A percentile compares a stretch with the other conserved stretches of the same genome.
Evolutionary conservation across 2,797 vertebrate species (phyloP).

Genomic region (Caiman crocodilus): DNA sequence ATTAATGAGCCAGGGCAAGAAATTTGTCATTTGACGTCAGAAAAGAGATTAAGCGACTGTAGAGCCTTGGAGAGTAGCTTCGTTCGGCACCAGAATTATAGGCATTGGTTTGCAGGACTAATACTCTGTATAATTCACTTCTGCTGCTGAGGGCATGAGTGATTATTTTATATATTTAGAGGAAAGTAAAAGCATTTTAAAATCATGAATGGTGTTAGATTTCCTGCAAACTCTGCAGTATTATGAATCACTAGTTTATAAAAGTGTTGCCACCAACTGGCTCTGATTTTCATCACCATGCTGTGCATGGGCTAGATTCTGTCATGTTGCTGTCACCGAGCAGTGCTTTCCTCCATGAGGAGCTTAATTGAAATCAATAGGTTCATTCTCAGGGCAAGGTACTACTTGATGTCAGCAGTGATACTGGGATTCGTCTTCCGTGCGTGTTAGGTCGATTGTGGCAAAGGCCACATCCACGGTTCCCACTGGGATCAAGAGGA

Average conservation of each 20-base stretch:
- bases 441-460: not conserved
- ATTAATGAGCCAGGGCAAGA: constrained; percentile 55
- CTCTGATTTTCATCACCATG: fast-evolving
- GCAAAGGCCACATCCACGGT: fast-evolving
- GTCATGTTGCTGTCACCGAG: not conserved
- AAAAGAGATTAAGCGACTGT: constrained; percentile 56
- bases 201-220: constrained; percentile 5
- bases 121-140: constrained; percentile 53
- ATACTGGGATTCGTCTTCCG: not conserved
- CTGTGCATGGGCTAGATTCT: not conserved
- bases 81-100: constrained; percentile 33
- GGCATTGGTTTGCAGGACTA: not conserved
- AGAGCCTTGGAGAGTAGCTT: constrained; percentile 17
- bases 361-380: constrained; percentile 7
- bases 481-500: not conserved
- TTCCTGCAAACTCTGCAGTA: constrained; percentile 46
- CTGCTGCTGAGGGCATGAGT: constrained; percentile 41
- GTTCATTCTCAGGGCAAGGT: not conserved
- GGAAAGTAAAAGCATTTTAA: constrained; percentile 62
- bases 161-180: constrained; percentile 69
- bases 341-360: not conserved
- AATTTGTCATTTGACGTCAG: constrained; percentile 65
- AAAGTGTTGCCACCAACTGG: not conserved
- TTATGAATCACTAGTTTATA: constrained; percentile 62
- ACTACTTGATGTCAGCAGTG: not conserved